phyloP scores from a whole-genome alignment of 1,140 invertebrate genomes.

The Pseudachorutes palmiensis region DNA sequence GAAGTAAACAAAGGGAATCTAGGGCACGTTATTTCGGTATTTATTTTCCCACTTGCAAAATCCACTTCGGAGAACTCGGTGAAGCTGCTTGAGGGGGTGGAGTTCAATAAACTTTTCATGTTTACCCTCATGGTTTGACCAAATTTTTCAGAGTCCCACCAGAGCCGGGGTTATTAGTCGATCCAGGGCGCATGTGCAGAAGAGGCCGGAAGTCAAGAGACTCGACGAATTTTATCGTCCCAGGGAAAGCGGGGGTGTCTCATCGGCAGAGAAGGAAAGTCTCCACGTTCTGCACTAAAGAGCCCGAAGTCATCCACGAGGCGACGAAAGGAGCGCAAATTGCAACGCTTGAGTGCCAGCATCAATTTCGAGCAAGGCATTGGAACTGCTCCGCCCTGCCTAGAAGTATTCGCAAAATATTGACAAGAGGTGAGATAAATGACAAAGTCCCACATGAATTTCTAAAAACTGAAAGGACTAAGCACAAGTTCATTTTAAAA shows the following conservation, averaged over 20 bases:
- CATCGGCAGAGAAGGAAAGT: conserved; percentile 34
- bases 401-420: conserved; percentile 68
- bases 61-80: neutral
- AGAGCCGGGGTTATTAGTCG: conserved; percentile 51
- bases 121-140: too few relatives aligned
- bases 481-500: too few relatives aligned
- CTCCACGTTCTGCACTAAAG: conserved; percentile 40
- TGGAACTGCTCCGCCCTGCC: conserved; percentile 77
- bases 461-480: too few relatives aligned
- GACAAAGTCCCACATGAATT: too few relatives aligned
- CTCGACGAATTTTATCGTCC: conserved; percentile 30
- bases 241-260: conserved; percentile 25
- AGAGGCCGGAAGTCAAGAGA: conserved; percentile 49
- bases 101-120: neutral
- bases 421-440: conserved; percentile 70
- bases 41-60: neutral
- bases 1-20: neutral
- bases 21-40: neutral
- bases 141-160: neutral
- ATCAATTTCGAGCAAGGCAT: conserved; percentile 68
- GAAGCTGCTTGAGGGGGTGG: neutral
- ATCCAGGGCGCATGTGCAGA: conserved; percentile 76
- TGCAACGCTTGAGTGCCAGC: conserved; percentile 72
- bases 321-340: conserved; percentile 65
- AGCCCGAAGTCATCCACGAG: conserved; percentile 64